phyloP scores from a whole-genome alignment of 2,797 vertebrate genomes.

The Limosa lapponica region DNA sequence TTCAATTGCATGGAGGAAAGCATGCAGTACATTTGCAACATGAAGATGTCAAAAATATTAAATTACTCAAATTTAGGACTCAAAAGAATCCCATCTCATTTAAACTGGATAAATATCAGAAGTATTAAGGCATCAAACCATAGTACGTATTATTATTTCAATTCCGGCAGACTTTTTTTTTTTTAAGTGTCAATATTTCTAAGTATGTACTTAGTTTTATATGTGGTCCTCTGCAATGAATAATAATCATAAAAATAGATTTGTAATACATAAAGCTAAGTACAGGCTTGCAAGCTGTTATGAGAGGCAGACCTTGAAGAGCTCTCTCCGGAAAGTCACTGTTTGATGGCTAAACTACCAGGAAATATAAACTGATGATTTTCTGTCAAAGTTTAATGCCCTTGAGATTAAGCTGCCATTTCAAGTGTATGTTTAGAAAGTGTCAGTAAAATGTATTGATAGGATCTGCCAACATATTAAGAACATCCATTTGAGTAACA shows the following conservation, averaged over 20 bases:
- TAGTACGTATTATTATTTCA: not conserved
- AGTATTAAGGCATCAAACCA: not conserved
- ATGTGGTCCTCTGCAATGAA: not conserved
- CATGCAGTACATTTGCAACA: not conserved
- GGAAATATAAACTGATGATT: constrained; percentile 29
- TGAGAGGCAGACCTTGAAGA: not conserved
- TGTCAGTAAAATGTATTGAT: constrained; percentile 20
- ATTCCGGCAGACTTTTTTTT: not conserved
- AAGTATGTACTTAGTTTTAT: not conserved
- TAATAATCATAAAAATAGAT: not conserved
- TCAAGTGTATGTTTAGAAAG: constrained; percentile 43
- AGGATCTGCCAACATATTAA: not conserved
- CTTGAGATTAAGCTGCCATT: constrained; percentile 48
- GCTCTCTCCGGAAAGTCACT: not conserved
- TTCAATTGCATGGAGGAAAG: not conserved
- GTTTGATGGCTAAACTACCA: not conserved
- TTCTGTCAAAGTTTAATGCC: constrained; percentile 19
- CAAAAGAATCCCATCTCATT: not conserved
- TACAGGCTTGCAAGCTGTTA: not conserved
- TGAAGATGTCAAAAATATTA: not conserved
- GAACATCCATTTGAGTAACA: not conserved
- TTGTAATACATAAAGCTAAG: not conserved
- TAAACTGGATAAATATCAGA: not conserved
- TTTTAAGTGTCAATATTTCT: not conserved
- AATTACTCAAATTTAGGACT: not conserved